Evolutionary conservation across 1,140 invertebrate genomes (phyloP).

Genomic region (Drosophila sucinea): DNA sequence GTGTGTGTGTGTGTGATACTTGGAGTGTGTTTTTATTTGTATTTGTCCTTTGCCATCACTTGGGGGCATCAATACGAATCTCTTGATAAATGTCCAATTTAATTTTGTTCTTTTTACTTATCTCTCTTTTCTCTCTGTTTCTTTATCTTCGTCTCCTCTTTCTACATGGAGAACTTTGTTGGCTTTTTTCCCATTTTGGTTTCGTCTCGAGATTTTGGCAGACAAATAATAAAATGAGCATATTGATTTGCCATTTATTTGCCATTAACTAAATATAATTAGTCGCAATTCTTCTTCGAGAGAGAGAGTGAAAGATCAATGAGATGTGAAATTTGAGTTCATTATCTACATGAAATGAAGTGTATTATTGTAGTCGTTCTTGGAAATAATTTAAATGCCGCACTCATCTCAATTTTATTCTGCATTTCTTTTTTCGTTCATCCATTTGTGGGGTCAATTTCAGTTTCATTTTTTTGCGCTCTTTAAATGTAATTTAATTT

Average conservation of each 20-base stretch:
- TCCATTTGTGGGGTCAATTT: background rate
- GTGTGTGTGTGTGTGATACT: too few species aligned
- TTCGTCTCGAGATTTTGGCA: background rate
- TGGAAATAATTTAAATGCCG: background rate
- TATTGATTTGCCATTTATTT: slow-evolving; percentile 44
- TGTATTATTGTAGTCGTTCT: background rate
- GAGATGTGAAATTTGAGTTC: background rate
- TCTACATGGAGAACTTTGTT: slow-evolving; percentile 40
- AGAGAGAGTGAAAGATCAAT: background rate
- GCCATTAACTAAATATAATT: slow-evolving; percentile 29
- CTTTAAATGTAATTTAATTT: slow-evolving; percentile 82
- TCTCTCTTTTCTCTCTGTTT: slow-evolving; percentile 40
- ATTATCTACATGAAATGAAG: background rate
- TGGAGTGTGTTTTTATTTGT: slow-evolving; percentile 33
- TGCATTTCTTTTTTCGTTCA: background rate
- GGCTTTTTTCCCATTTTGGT: slow-evolving; percentile 11
- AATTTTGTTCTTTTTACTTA: slow-evolving; percentile 81
- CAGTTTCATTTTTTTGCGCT: slow-evolving; percentile 23
- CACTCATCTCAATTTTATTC: background rate
- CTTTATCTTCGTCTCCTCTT: slow-evolving; percentile 25
- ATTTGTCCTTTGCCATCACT: slow-evolving; percentile 58
- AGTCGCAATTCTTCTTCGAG: background rate
- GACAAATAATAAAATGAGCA: slow-evolving; percentile 38
- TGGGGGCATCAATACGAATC: slow-evolving; percentile 79
- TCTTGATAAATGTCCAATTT: slow-evolving; percentile 83